Percentiles rank a stretch among this genome's conserved stretches.
phyloP scores from a whole-genome alignment of 2,888 invertebrate species.

The Caenorhabditis becei region DNA sequence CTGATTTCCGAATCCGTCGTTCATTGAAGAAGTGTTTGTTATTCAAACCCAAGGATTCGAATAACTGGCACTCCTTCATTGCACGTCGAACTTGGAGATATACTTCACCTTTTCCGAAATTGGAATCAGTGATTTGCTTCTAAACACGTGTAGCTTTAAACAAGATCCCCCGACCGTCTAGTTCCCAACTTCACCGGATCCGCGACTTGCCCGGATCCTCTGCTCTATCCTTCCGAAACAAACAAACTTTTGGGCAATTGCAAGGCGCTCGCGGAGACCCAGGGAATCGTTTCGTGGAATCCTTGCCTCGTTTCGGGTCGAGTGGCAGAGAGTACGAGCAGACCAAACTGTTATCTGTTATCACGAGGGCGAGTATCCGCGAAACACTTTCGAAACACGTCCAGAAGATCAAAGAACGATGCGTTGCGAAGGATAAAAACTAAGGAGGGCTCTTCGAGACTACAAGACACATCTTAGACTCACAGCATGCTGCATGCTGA shows the following conservation, averaged over 20 bases:
- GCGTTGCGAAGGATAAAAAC: not conserved
- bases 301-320: constrained; percentile 35
- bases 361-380: constrained; percentile 17
- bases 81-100: no score
- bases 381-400: constrained; percentile 18
- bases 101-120: constrained; percentile 3
- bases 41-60: not conserved
- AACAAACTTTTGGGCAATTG: constrained; percentile 16
- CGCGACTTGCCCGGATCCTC: no score
- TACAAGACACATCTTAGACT: no score
- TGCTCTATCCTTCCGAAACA: constrained; percentile 25
- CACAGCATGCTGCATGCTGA: not conserved
- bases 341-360: constrained; percentile 25
- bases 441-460: no score
- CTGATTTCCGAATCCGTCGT: not conserved
- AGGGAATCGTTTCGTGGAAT: constrained; percentile 44
- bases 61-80: constrained; percentile 35
- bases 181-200: no score
- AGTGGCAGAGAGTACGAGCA: constrained; percentile 25
- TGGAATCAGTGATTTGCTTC: not conserved
- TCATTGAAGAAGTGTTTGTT: constrained; percentile 35
- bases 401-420: constrained; percentile 9
- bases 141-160: no score
- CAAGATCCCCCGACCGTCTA: no score
- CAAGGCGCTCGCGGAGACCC: not conserved